A percentile compares a stretch with the other conserved stretches of the same genome.
Conservation (phyloP, 2,797 vertebrate genomes). For the Tokudaia muenninki region DNA sequence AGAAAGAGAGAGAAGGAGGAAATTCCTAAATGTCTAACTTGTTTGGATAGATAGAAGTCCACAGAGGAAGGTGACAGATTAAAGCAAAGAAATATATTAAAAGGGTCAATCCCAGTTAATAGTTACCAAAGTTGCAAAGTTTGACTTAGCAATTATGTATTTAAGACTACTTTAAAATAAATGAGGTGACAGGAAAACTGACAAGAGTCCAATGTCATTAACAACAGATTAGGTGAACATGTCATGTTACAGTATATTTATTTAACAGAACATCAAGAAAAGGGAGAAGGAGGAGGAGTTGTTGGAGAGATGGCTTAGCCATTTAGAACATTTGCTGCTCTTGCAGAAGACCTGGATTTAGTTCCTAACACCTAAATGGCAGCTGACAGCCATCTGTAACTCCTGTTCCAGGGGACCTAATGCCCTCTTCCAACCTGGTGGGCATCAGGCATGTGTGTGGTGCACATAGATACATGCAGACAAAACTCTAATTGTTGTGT, state of each 20-base stretch:
- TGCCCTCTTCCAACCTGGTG: neutral
- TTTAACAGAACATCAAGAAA: neutral
- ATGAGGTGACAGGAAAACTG: neutral
- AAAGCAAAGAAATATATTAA: neutral
- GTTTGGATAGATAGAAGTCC: neutral
- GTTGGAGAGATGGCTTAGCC: neutral
- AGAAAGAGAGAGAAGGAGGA: neutral
- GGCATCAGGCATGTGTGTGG: accelerated
- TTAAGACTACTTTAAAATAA: slow-evolving; percentile 32
- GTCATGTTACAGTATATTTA: accelerated
- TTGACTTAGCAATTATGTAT: slow-evolving; percentile 7
- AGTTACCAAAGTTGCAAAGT: neutral
- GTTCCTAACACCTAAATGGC: neutral
- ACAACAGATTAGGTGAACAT: neutral
- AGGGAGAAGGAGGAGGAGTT: neutral
- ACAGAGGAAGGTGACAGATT: neutral
- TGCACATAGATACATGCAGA: neutral
- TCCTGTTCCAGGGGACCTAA: neutral
- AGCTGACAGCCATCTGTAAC: too few species aligned
- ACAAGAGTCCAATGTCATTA: neutral
- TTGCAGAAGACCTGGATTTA: neutral
- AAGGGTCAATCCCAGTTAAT: neutral
- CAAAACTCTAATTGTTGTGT: neutral
- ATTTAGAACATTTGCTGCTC: neutral
- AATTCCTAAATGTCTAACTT: slow-evolving; percentile 23